Evolutionary conservation across 2,797 vertebrate species (phyloP).

Genomic region (Centropyge bicolor): DNA sequence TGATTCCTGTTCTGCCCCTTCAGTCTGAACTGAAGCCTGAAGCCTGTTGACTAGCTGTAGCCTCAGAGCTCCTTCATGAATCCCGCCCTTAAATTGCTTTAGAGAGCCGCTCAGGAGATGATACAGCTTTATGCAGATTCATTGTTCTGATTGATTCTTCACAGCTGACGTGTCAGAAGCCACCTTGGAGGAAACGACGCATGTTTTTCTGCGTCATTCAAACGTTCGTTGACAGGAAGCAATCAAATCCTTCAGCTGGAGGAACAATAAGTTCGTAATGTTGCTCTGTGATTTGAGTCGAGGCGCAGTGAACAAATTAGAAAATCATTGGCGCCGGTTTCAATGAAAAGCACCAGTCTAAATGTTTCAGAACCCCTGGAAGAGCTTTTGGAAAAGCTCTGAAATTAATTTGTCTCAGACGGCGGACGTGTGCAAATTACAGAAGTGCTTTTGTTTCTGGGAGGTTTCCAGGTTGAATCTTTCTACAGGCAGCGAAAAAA

Average conservation of each 20-base stretch:
- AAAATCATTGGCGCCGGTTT: constrained; percentile 5
- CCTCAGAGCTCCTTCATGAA: no score
- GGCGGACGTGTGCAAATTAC: neutral
- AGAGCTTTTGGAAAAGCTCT: constrained; percentile 4
- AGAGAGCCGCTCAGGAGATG: constrained; percentile 1
- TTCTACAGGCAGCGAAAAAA: neutral
- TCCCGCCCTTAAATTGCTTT: neutral
- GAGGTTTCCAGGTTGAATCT: constrained; percentile 14
- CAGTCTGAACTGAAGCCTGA: no score
- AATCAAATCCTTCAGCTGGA: neutral
- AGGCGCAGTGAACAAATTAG: neutral
- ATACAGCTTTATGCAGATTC: neutral
- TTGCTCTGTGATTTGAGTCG: neutral
- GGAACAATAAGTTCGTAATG: neutral
- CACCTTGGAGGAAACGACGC: neutral
- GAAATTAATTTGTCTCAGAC: constrained; percentile 24
- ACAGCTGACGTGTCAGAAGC: neutral
- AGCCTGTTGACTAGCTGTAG: no score
- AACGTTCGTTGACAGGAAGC: neutral
- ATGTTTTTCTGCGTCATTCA: neutral
- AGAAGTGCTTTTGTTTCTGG: constrained; percentile 16
- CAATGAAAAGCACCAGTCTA: constrained; percentile 8
- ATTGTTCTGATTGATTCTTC: constrained; percentile 4
- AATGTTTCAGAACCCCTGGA: constrained; percentile 29
- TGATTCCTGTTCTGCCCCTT: no score